Conservation (phyloP, 1,140 invertebrate genomes). For the Gryon sp. region DNA sequence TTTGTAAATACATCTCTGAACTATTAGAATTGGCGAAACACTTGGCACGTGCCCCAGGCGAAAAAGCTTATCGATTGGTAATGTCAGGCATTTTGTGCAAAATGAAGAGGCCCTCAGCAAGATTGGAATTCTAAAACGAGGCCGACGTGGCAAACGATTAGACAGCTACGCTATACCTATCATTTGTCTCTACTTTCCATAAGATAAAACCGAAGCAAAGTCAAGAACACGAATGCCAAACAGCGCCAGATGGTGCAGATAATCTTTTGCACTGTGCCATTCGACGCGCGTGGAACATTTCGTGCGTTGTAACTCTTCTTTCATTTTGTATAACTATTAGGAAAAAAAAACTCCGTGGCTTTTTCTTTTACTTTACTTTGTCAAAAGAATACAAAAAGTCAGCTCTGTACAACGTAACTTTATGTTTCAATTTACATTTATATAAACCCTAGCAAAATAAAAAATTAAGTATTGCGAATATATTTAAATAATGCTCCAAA, state of each 20-base stretch:
- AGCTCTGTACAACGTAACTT: too few relatives aligned
- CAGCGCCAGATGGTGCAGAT: slow-evolving; percentile 45
- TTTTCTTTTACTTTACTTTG: too few relatives aligned
- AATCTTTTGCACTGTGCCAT: slow-evolving; percentile 31
- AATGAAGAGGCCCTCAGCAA: slow-evolving; percentile 40
- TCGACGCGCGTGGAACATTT: slow-evolving; percentile 20
- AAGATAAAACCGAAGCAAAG: slow-evolving; percentile 34
- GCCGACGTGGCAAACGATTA: slow-evolving; percentile 23
- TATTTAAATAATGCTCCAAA: too few relatives aligned
- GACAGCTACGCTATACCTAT: slow-evolving; percentile 48
- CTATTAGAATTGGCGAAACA: slow-evolving; percentile 49
- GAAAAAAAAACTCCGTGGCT: neutral
- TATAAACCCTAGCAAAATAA: too few relatives aligned
- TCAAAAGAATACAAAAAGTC: too few relatives aligned
- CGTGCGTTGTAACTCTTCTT: slow-evolving; percentile 4
- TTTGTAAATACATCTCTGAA: slow-evolving; percentile 5
- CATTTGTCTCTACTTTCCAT: slow-evolving; percentile 59
- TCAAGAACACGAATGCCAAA: slow-evolving; percentile 40
- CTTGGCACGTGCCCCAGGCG: slow-evolving; percentile 55
- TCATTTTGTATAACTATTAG: neutral
- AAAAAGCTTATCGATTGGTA: slow-evolving; percentile 46
- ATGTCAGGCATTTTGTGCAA: slow-evolving; percentile 57
- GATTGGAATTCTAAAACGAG: slow-evolving; percentile 49
- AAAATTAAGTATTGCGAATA: too few relatives aligned
- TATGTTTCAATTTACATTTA: too few relatives aligned